Conservation (phyloP, 2,113 vertebrate species). For the Diphyllodes magnificus region DNA sequence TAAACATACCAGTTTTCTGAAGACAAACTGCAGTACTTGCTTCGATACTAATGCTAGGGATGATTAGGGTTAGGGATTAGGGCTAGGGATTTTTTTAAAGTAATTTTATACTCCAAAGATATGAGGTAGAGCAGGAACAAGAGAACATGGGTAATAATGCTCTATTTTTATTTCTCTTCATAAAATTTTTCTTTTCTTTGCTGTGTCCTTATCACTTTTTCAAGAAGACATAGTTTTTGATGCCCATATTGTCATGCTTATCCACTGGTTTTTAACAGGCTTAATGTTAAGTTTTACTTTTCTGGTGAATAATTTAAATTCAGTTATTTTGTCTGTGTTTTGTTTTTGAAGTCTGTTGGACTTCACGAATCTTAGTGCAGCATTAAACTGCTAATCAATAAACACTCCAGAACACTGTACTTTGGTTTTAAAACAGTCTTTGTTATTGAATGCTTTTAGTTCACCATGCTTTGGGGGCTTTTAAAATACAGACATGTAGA, state of each 20-base stretch:
- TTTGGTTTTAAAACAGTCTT: not conserved
- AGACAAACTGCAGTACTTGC: not conserved
- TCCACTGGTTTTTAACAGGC: not conserved
- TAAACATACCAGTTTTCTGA: not conserved
- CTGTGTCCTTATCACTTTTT: not conserved
- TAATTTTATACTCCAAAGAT: not conserved
- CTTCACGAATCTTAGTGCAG: not conserved
- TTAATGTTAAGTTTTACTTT: not conserved
- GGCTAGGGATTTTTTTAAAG: not conserved
- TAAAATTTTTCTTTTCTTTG: not conserved
- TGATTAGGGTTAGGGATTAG: not conserved
- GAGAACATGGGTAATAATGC: not conserved
- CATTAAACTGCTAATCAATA: not conserved
- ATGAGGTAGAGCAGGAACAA: not conserved
- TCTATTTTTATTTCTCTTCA: not conserved
- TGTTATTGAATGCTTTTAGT: not conserved
- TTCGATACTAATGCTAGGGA: not conserved
- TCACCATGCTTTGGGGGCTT: not conserved
- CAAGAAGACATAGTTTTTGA: not conserved
- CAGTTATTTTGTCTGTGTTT: not conserved
- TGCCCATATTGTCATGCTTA: not conserved
- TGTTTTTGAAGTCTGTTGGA: not conserved
- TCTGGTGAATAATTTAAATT: not conserved
- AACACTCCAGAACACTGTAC: not conserved
- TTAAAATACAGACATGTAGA: not conserved